Conservation (phyloP, 2,888 invertebrate genomes). For the Tenthredo notha region DNA sequence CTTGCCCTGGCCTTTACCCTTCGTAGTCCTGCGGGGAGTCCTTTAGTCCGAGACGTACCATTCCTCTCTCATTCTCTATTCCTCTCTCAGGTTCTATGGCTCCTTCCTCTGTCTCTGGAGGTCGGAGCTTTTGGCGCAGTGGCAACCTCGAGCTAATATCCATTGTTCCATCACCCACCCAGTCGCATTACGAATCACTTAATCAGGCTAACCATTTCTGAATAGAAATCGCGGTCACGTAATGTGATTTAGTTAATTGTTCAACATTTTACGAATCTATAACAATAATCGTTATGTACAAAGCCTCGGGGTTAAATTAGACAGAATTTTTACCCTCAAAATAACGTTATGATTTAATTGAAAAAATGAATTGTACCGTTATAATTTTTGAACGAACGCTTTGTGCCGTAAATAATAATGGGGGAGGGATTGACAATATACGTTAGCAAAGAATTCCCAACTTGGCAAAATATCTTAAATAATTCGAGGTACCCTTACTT, state of each 20-base stretch:
- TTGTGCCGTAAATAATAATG: not conserved
- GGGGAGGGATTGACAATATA: not conserved
- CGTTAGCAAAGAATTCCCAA: not conserved
- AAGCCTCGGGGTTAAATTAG: not conserved
- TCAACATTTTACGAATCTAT: not conserved
- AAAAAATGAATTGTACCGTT: not conserved
- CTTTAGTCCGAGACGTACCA: slow-evolving; percentile 20
- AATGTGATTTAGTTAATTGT: slow-evolving; percentile 6
- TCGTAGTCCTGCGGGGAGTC: slow-evolving; percentile 38
- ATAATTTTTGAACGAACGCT: not conserved
- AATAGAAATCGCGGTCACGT: not conserved
- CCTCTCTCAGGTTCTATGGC: not conserved
- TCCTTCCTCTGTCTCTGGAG: not conserved
- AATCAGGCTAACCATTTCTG: slow-evolving; percentile 35
- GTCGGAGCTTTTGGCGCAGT: slow-evolving; percentile 11
- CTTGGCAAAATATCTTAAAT: not conserved
- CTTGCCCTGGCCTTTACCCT: slow-evolving; percentile 25
- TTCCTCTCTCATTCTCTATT: slow-evolving; percentile 7
- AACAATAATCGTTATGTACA: not conserved
- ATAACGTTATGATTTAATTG: too few species aligned
- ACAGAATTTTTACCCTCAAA: not conserved
- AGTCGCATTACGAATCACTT: slow-evolving; percentile 42
- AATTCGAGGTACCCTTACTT: not conserved
- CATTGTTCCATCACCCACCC: slow-evolving; percentile 39
- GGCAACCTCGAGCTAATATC: slow-evolving; percentile 30